These are phyloP conservation scores for Poecilia latipinna DNA, from an alignment of 2,113 vertebrate species.

Conservation along the genomic window DNA sequence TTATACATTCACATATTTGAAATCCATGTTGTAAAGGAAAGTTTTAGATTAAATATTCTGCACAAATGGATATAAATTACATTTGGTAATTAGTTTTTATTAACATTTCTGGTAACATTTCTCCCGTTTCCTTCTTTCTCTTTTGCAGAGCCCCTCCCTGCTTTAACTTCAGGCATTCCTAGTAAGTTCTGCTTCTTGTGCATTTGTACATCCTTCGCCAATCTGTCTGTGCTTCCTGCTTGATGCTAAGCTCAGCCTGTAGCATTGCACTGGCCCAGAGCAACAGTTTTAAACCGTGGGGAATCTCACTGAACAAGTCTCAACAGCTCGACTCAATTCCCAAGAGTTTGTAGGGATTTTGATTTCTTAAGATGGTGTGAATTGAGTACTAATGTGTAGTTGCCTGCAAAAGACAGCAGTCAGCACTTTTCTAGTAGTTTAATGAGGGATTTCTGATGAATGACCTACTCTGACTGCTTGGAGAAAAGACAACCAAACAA, in stretches of 20 bases:
- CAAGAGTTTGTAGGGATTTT: background rate
- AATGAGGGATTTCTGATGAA: background rate
- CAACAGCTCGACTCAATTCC: background rate
- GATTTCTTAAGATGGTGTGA: background rate
- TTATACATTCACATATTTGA: background rate
- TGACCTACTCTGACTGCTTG: background rate
- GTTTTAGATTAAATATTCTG: background rate
- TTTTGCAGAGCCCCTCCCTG: conserved; percentile 89
- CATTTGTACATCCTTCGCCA: conserved; percentile 54
- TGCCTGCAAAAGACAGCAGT: background rate
- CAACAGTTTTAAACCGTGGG: conserved; percentile 24
- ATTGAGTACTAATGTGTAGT: background rate
- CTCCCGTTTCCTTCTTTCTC: conserved; percentile 11
- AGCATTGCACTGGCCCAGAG: conserved; percentile 49
- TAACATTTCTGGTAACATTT: conserved; percentile 1
- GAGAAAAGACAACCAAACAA: background rate
- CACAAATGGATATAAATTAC: background rate
- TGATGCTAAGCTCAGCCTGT: conserved; percentile 72
- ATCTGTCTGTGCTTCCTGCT: conserved; percentile 77
- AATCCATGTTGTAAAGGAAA: background rate
- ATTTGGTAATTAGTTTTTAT: background rate
- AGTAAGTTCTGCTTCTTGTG: conserved; percentile 80
- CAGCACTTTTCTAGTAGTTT: background rate
- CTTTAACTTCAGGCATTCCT: conserved; percentile 89
- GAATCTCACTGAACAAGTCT: background rate